Conservation (phyloP, 2,888 invertebrate species). For the Ctenicera cuprea region DNA sequence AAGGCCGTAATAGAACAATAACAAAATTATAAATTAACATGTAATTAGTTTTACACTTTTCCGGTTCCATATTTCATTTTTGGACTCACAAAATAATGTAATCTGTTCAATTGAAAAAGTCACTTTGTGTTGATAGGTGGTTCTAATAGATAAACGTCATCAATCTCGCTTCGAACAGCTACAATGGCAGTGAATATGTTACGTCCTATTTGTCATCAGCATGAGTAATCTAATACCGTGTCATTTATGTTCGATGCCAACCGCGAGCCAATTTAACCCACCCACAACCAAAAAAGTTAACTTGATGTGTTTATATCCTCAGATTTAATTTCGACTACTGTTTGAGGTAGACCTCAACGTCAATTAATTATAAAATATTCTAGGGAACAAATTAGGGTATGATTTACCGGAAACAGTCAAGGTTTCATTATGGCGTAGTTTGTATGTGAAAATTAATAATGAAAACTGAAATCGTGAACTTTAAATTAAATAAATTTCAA, state of each 20-base stretch:
- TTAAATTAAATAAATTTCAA: too few species aligned
- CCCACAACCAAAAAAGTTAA: not conserved
- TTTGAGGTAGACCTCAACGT: too few species aligned
- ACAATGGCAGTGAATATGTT: constrained; percentile 28
- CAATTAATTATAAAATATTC: too few species aligned
- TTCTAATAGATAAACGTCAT: constrained; percentile 41
- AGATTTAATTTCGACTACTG: too few species aligned
- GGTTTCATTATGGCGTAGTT: too few species aligned
- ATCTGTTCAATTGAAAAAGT: constrained; percentile 18
- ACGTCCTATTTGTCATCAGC: constrained; percentile 37
- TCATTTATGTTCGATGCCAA: constrained; percentile 22
- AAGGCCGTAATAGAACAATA: not conserved
- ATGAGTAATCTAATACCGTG: constrained; percentile 14
- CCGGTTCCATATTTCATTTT: not conserved
- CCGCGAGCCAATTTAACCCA: constrained; percentile 19
- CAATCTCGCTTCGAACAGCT: constrained; percentile 37
- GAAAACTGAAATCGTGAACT: too few species aligned
- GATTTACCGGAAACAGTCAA: too few species aligned
- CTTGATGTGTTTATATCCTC: not conserved
- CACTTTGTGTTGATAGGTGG: constrained; percentile 22
- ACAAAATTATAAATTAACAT: not conserved
- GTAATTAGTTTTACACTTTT: not conserved
- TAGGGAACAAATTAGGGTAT: too few species aligned
- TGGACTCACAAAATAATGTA: constrained; percentile 1
- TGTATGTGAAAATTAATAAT: too few species aligned